Evolutionary conservation across 2,888 invertebrate genomes (phyloP).

Genomic region (Ephialtes manifestator): DNA sequence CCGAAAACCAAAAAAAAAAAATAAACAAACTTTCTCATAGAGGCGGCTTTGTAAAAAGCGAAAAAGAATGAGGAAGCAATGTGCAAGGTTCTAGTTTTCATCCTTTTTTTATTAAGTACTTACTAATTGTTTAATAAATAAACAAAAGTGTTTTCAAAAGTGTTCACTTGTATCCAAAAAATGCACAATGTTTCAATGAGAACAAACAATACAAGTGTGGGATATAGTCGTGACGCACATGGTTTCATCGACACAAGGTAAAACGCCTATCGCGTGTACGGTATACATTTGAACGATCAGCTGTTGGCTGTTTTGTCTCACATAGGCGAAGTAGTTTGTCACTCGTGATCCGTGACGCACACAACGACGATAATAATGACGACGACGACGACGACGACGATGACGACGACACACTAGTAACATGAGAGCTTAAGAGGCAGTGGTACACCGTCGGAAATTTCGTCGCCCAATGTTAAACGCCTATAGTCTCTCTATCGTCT

Average conservation of each 20-base stretch:
- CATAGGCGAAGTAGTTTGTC: conserved; percentile 2
- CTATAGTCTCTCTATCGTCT: too few relatives aligned
- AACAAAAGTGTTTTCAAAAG: too few relatives aligned
- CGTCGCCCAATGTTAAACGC: too few relatives aligned
- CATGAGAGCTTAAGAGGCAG: neutral
- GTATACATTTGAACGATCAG: conserved; percentile 20
- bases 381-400: neutral
- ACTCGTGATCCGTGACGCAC: conserved; percentile 18
- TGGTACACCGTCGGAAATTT: too few relatives aligned
- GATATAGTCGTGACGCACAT: conserved; percentile 24
- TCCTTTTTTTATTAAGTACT: too few relatives aligned
- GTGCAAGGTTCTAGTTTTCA: too few relatives aligned
- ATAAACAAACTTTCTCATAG: too few relatives aligned
- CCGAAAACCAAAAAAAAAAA: too few relatives aligned
- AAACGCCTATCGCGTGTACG: neutral
- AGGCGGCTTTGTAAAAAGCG: too few relatives aligned
- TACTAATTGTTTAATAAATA: too few relatives aligned
- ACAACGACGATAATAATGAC: neutral
- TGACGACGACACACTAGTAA: neutral
- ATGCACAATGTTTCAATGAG: neutral
- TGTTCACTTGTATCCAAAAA: neutral
- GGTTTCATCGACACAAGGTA: conserved; percentile 17
- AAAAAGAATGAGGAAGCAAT: too few relatives aligned
- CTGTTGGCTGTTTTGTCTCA: neutral
- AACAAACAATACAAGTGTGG: neutral